Percentiles rank a stretch among this genome's conserved stretches.
Evolutionary conservation across 2,113 vertebrate species (phyloP).

Genomic region (Clarias magur): DNA sequence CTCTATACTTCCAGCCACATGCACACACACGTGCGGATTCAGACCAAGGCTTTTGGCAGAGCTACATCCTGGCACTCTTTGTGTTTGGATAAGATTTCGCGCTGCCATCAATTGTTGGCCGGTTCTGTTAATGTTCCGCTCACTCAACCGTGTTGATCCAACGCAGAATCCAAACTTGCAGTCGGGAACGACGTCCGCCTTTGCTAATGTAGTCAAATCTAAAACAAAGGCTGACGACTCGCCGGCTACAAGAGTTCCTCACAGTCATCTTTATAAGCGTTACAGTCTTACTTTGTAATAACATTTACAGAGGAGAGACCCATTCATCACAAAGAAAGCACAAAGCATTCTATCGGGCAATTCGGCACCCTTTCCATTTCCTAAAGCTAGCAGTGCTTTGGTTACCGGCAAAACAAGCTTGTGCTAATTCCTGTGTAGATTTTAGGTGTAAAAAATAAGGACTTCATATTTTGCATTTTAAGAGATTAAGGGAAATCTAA

Average conservation of each 20-base stretch:
- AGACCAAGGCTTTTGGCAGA: conserved; percentile 17
- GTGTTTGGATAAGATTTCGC: conserved; percentile 49
- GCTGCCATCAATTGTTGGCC: conserved; percentile 13
- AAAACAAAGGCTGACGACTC: conserved; percentile 7
- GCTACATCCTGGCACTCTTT: conserved; percentile 15
- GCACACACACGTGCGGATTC: conserved; percentile 12
- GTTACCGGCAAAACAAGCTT: background rate
- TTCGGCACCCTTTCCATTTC: background rate
- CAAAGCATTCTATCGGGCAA: background rate
- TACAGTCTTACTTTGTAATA: conserved; percentile 6
- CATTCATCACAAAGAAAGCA: conserved; percentile 5
- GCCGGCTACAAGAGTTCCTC: background rate
- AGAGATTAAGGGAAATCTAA: too few species aligned
- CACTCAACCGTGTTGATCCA: conserved; percentile 31
- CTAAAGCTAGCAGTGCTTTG: background rate
- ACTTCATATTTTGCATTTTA: too few species aligned
- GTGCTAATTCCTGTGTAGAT: background rate
- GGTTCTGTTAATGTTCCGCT: conserved; percentile 34
- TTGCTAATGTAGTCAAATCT: conserved; percentile 1
- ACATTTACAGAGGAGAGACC: conserved; percentile 30
- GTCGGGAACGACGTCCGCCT: background rate
- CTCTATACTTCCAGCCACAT: conserved; percentile 33
- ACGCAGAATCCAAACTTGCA: conserved; percentile 34
- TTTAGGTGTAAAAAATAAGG: background rate
- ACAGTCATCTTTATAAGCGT: conserved; percentile 1